A percentile compares a stretch with the other conserved stretches of the same genome.
Evolutionary conservation across 2,113 vertebrate species (phyloP).

Genomic region (Meriones unguiculatus): DNA sequence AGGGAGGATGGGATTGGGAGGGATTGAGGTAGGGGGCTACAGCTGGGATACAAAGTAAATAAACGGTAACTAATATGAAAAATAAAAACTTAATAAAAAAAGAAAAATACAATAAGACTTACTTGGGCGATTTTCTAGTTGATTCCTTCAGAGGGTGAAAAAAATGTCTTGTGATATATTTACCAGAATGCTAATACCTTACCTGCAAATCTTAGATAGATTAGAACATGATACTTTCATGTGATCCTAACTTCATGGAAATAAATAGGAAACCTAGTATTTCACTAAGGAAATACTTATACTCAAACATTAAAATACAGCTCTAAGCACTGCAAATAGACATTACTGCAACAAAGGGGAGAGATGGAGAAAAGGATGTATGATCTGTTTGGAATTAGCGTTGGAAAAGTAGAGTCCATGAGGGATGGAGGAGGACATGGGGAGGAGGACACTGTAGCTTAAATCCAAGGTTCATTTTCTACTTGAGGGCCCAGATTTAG

Average conservation of each 20-base stretch:
- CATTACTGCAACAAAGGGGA: not conserved
- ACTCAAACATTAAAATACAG: conserved; percentile 58
- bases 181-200: not conserved
- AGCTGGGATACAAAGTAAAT: too few species aligned
- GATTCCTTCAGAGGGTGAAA: not conserved
- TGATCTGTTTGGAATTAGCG: conserved; percentile 51
- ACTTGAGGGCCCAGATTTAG: not conserved
- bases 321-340: conserved; percentile 10
- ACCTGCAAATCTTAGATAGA: conserved; percentile 51
- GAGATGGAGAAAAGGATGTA: conserved; percentile 35
- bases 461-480: conserved; percentile 45
- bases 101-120: conserved; percentile 42
- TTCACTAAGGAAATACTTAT: conserved; percentile 35
- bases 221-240: conserved; percentile 5
- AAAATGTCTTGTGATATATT: not conserved
- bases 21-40: too few species aligned
- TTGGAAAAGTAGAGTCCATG: not conserved
- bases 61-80: too few species aligned
- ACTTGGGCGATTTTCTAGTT: not conserved
- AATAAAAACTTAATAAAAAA: too few species aligned
- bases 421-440: not conserved
- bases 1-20: too few species aligned
- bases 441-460: conserved; percentile 25
- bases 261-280: conserved; percentile 25
- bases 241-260: not conserved